phyloP scores from a whole-genome alignment of 1,140 invertebrate genomes.

The Papilio aristodemus region DNA sequence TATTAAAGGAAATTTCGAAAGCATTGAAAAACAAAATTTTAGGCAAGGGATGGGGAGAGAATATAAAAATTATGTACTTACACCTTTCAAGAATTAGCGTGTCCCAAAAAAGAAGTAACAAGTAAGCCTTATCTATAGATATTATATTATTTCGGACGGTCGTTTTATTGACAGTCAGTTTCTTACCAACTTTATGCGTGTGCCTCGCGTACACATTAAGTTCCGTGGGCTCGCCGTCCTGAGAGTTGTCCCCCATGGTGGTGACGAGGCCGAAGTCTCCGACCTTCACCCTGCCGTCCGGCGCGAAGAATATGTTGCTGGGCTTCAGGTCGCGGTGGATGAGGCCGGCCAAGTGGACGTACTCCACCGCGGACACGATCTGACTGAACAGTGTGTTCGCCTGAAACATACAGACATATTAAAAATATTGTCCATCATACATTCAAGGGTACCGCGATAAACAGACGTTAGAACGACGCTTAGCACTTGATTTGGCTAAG shows the following conservation, averaged over 20 bases:
- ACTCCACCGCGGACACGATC: conserved; percentile 96
- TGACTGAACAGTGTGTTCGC: conserved; percentile 93
- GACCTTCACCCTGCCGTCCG: conserved; percentile 94
- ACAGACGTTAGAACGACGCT: no score
- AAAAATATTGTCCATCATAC: no score
- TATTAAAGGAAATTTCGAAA: no score
- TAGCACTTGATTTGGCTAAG: no score
- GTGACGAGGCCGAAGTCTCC: conserved; percentile 98
- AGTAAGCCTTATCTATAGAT: no score
- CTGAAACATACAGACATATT: conserved; percentile 48
- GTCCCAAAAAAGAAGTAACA: no score
- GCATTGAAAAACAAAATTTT: no score
- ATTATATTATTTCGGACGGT: no score
- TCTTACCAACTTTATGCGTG: conserved; percentile 82
- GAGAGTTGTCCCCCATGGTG: conserved; percentile 85
- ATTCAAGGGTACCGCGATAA: no score
- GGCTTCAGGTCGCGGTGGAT: conserved; percentile 98
- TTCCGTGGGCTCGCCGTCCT: conserved; percentile 65
- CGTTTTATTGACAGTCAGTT: neutral
- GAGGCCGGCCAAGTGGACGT: conserved; percentile 94
- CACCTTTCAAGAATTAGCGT: no score
- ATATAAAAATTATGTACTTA: no score
- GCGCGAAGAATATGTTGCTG: conserved; percentile 97
- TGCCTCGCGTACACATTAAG: conserved; percentile 62
- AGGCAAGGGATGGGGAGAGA: no score